phyloP scores from a whole-genome alignment of 1,140 invertebrate species.

The Drosophila lacertosa region DNA sequence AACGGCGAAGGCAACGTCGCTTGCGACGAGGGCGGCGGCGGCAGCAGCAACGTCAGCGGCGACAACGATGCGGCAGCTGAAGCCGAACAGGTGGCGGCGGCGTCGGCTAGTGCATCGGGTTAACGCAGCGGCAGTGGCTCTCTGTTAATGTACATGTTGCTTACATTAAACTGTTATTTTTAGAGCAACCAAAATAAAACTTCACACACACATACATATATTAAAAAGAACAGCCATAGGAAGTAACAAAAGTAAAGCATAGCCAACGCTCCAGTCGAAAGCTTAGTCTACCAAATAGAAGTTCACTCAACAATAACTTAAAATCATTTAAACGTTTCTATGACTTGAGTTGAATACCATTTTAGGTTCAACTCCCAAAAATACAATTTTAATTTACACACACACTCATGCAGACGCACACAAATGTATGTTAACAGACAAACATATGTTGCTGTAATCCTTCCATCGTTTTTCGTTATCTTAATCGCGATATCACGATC shows the following conservation, averaged over 20 bases:
- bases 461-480: no score
- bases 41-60: constrained; percentile 18
- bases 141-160: constrained; percentile 67
- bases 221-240: not conserved
- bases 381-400: not conserved
- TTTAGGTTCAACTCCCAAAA: not conserved
- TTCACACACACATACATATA: constrained; percentile 20
- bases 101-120: constrained; percentile 46
- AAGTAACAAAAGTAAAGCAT: not conserved
- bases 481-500: no score
- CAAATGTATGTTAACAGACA: no score
- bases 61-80: constrained; percentile 47
- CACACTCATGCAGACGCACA: constrained; percentile 16
- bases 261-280: not conserved
- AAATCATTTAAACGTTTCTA: not conserved
- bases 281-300: not conserved
- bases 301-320: not conserved
- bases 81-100: constrained; percentile 34
- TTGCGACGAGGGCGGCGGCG: constrained; percentile 7
- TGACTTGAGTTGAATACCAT: not conserved
- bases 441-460: no score
- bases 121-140: constrained; percentile 36
- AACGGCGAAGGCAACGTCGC: constrained; percentile 26
- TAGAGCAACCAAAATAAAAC: constrained; percentile 21
- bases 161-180: constrained; percentile 54